These are phyloP conservation scores for Styela clava DNA, from an alignment of 23 tunicate genomes.

Conservation along the genomic window DNA sequence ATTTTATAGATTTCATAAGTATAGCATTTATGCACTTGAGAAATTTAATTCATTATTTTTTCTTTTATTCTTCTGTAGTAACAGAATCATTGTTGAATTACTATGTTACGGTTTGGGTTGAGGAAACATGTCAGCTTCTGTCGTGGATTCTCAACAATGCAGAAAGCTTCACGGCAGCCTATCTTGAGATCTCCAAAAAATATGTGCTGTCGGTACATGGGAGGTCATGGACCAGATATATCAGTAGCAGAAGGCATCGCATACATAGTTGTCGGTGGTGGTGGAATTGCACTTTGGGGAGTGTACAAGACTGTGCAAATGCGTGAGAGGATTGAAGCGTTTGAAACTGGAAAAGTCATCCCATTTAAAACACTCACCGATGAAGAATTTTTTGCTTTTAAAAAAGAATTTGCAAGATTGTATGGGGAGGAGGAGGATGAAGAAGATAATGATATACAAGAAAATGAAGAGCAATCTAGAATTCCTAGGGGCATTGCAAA, in stretches of 20 bases:
- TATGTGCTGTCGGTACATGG: neutral
- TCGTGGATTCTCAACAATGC: neutral
- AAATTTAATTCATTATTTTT: too few relatives aligned
- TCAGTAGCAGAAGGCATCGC: neutral
- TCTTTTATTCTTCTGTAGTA: too few relatives aligned
- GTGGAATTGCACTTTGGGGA: neutral
- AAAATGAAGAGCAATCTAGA: neutral
- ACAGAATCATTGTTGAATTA: too few relatives aligned
- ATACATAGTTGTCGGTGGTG: conserved; percentile 2
- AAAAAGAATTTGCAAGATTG: neutral
- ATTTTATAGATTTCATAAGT: too few relatives aligned
- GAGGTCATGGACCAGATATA: conserved; percentile 17
- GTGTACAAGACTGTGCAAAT: neutral
- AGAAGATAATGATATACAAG: neutral
- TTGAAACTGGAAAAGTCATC: conserved; percentile 11
- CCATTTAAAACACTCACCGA: neutral
- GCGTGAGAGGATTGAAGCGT: conserved; percentile 18
- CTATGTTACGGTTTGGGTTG: neutral
- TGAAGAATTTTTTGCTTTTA: neutral
- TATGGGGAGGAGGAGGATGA: conserved; percentile 5
- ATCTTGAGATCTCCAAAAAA: neutral
- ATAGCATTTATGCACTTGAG: too few relatives aligned
- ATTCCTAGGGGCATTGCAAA: neutral
- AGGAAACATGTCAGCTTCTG: neutral
- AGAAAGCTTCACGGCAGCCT: neutral